Base-by-base conservation (phyloP, 2,113 vertebrate species). In the Apaloderma vittatum region DNA sequence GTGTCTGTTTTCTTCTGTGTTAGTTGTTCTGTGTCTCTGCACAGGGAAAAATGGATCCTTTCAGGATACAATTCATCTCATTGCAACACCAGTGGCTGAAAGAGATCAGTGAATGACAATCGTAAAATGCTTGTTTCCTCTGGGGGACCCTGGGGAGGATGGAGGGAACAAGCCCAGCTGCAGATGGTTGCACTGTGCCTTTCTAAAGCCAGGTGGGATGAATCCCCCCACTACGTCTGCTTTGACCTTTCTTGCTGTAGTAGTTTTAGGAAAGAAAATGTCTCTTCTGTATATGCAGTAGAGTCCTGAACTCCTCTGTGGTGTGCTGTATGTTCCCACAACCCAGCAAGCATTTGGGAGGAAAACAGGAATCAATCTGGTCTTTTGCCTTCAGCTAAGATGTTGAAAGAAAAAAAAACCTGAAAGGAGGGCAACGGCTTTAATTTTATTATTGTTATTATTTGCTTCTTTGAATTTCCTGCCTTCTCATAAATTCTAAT, bases 381-480 rank as follows among this genome's bases (percentile, higher is more conserved):
- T 62, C 8, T 76, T 93, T 93, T 79, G 62, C 92, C 63, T 91
- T 88, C 36, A 55, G 81, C 62, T 51, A 85, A 79, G 59, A 74
- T 1, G 2, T 77, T 67, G 15, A 94, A 72, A 86, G 18, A 45
- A 65, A 54, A 45, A 45, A 75, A 72, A 45, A 22, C 27, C 0
- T 3, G 3, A 84, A 71, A 78, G 8, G 20, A n/a, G 19, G 81
- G 63, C 27, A 78, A 59, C 43, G 10, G 26, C 3, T 79, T 61
- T 82, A 23, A 43, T 85, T 22, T 86, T 54, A n/a, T 54, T 66
- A 68, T 82, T 73, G 63, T 65, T 73, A 67, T 65, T 90, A 73
- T 59, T 91, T 57, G 11, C n/a, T 66, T n/a, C 45, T 90, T 90
- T 78, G 74, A 70, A 73, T 90, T 96, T 92, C 78, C 84, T 95